Evolutionary conservation across 1,140 invertebrate species (phyloP), one percentile per base, ranked within the genome.

Genomic region (Chironomus striatipennis): DNA sequence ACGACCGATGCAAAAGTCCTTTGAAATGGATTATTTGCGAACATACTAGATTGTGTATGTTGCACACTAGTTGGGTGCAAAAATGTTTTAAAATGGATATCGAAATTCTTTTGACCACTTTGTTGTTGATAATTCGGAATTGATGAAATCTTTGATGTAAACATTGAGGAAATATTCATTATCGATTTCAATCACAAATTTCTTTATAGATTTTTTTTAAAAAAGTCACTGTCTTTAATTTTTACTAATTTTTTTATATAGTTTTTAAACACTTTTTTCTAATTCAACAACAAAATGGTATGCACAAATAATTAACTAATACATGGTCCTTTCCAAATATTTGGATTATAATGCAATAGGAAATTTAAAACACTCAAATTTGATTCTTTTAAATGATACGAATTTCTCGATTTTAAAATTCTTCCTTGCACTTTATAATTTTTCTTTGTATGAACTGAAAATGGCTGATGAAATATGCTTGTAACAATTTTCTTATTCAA

Each of bases 401-500:
- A 34, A 34, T 57, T 57, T 57, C 47, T 57, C 12, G 47, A 57
- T 57, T 57, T 10, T 1, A 57, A 4, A 12, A 12, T 57, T 57
- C 47, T 12, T 12, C 47, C n/a, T 70, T 70, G 65, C 18, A 9
- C 65, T 70, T 70, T 9, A 70, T 6, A 70, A 70, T 3, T 20
- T 21, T 18, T 70, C 65, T 21, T 70, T 70, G 65, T 70, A 70
- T 34, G 5, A 34, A 5, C 24, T 34, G 17, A 10, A 70, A 70
- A 8, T 70, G 65, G 65, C 17, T 70, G 65, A 70, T 70, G 65
- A 70, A 70, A 70, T 70, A 57, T 5, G 12, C 47, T 12, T 15
- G 9, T 57, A 57, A n/a, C 47, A 15, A 57, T n/a, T 57, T 57
- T 57, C 15, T 57, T 15, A 34, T 34, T 34, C 5, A 34, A 34